Conservation (phyloP, 2,888 invertebrate genomes). For the Cremastobaeus sp. region DNA sequence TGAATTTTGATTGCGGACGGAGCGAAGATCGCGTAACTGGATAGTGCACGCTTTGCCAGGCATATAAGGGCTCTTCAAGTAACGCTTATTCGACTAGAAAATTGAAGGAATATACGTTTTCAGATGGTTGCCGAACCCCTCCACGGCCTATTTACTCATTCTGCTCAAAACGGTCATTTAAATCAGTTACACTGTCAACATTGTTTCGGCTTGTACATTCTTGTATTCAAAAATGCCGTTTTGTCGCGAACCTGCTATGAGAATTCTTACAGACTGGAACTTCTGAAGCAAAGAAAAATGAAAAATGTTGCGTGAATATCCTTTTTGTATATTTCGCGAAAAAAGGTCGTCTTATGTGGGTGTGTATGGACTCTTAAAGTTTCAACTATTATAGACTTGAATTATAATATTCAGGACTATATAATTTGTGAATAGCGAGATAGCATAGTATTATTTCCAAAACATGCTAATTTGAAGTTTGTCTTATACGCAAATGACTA, state of each 20-base stretch:
- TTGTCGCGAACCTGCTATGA: too few relatives aligned
- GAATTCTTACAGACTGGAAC: too few relatives aligned
- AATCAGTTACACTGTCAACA: conserved; percentile 13
- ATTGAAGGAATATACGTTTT: conserved; percentile 78
- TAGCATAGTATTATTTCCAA: conserved; percentile 73
- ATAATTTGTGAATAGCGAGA: conserved; percentile 78
- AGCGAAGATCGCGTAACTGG: conserved; percentile 78
- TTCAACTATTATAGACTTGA: conserved; percentile 62
- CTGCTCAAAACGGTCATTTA: conserved; percentile 9
- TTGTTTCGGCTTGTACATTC: too few relatives aligned
- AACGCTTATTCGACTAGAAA: conserved; percentile 77
- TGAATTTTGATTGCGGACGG: conserved; percentile 77
- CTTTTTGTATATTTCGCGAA: too few relatives aligned
- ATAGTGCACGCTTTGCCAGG: conserved; percentile 78
- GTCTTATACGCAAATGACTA: conserved; percentile 64
- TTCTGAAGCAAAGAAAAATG: too few relatives aligned
- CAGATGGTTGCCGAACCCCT: conserved; percentile 68
- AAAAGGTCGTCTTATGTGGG: conserved; percentile 60
- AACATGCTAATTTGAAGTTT: conserved; percentile 76
- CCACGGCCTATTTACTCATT: conserved; percentile 42
- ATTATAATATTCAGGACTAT: conserved; percentile 74
- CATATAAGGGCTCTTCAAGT: conserved; percentile 76
- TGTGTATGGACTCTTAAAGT: conserved; percentile 62
- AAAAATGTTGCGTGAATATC: background rate
- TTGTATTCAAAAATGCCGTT: too few relatives aligned